phyloP scores from a whole-genome alignment of 2,888 invertebrate genomes.

The Melolontha melolontha region DNA sequence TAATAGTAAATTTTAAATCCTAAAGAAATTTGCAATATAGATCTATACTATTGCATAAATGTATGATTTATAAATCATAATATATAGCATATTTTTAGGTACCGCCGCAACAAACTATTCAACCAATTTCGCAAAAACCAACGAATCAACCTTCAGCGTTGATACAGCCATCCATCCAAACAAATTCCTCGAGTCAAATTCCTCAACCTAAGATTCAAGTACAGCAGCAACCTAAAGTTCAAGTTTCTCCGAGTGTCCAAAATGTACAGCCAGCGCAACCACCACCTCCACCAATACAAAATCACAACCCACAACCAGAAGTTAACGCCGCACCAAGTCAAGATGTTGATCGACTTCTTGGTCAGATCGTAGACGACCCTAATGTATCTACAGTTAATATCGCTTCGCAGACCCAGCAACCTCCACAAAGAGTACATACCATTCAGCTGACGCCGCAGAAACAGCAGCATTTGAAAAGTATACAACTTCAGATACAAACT shows the following conservation, averaged over 20 bases:
- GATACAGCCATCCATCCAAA: constrained; percentile 59
- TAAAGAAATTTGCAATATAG: neutral
- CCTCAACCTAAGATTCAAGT: constrained; percentile 42
- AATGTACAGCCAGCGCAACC: constrained; percentile 46
- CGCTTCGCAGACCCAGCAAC: constrained; percentile 49
- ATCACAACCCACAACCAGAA: constrained; percentile 44
- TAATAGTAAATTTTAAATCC: constrained; percentile 9
- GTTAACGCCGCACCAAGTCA: constrained; percentile 45
- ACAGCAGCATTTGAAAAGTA: constrained; percentile 72
- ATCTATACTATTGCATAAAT: no score
- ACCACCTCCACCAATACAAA: constrained; percentile 48
- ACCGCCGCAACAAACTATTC: constrained; percentile 46
- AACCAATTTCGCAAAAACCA: constrained; percentile 42
- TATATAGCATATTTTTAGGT: constrained; percentile 33
- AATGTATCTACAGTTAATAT: constrained; percentile 20
- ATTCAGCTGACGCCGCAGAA: constrained; percentile 81
- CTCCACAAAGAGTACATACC: constrained; percentile 74
- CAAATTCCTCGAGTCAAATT: constrained; percentile 45
- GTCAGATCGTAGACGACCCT: constrained; percentile 61
- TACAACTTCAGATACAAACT: constrained; percentile 78
- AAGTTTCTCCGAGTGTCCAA: constrained; percentile 44
- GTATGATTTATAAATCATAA: no score
- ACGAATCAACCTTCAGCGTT: constrained; percentile 52
- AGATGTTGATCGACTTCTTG: constrained; percentile 62
- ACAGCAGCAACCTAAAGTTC: constrained; percentile 50